phyloP scores from a whole-genome alignment of 2,888 invertebrate species.

The Caenorhabditis angaria region DNA sequence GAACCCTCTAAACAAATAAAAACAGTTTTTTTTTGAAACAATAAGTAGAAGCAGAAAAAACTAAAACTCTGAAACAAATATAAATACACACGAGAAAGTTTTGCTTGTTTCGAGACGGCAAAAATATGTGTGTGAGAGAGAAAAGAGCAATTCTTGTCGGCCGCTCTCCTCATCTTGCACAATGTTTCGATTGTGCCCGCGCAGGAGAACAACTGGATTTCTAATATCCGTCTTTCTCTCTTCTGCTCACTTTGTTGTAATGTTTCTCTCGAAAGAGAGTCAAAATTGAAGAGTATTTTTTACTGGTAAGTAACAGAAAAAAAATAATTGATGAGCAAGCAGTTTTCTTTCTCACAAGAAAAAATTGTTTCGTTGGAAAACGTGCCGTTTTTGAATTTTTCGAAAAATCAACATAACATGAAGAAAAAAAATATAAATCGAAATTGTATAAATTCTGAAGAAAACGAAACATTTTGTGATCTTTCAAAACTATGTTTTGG shows the following conservation, averaged over 20 bases:
- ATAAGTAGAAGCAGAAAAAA: neutral
- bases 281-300: neutral
- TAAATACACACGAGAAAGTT: neutral
- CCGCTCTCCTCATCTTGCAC: neutral
- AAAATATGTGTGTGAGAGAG: slow-evolving; percentile 1
- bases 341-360: neutral
- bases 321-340: neutral
- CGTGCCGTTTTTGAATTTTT: too few relatives aligned
- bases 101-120: neutral
- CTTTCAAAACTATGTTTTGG: neutral
- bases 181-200: neutral
- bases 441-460: neutral
- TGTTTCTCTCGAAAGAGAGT: neutral
- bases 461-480: neutral
- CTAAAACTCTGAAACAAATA: slow-evolving; percentile 2
- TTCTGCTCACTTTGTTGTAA: neutral
- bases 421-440: neutral
- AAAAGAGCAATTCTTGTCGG: neutral
- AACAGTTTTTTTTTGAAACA: too few relatives aligned
- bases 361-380: neutral
- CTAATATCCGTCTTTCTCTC: slow-evolving; percentile 1
- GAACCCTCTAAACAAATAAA: too few relatives aligned
- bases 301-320: neutral
- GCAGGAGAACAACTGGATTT: slow-evolving; percentile 2
- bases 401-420: neutral